Evolutionary conservation across 1,140 invertebrate species (phyloP), one percentile per base, ranked within the genome.

Genomic region (Conus ventricosus): DNA sequence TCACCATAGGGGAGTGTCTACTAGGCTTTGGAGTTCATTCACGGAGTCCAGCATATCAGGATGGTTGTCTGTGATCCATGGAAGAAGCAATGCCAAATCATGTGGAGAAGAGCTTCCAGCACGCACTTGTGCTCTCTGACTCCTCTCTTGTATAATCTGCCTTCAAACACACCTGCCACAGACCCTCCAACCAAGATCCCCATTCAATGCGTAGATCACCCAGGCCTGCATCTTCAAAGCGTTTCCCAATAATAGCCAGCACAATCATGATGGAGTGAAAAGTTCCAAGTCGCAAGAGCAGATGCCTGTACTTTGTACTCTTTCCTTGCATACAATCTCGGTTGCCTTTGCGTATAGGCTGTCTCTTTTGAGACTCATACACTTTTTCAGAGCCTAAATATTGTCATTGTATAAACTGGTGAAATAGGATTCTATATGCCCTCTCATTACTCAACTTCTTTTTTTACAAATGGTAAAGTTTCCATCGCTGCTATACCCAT

Each of bases 151-250:
- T 92, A 93, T 11, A 91, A 89, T 3, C 78, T 87, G 60, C 91
- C 92, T 67, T 89, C 89, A 60, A 92, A 55, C 39, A 39, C 89
- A 55, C 76, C 86, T 27, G 85, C 82, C 17, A 92, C 85, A 27
- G 91, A 91, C 1, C 90, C 92, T n/a, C 90, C 84, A 55, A 89
- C 91, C 17, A 91, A 75, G 53, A 92, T 67, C 8, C 87, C 91
- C 39, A 89, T 88, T 89, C 91, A 88, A 93, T 85, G 23, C 87
- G 17, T n/a, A 92, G 67, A 88, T 92, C 89, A 75, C 81, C n/a
- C n/a, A 92, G 81, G n/a, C 92, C 90, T 60, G 82, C 88, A 92
- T 91, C 91, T 83, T 83, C 7, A 85, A 90, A 93, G n/a, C 67
- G 27, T 88, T 92, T 92, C 20, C 91, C 89, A 39, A n/a, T 88